Conservation (phyloP, 2,888 invertebrate genomes). For the Stegophylla sp. region DNA sequence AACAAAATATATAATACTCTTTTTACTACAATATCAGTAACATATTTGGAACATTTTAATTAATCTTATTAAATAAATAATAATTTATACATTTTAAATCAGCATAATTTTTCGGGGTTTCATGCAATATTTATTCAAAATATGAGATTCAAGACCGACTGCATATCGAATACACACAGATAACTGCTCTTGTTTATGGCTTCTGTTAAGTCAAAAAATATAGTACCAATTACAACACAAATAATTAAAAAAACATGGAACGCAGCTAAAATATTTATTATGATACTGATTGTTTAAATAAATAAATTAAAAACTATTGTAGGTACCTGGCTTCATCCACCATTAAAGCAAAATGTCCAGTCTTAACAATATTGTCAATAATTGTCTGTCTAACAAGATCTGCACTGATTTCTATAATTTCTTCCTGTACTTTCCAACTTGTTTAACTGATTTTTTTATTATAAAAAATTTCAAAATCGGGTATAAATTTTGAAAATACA, state of each 20-base stretch:
- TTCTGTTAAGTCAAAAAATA: no score
- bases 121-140: no score
- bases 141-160: no score
- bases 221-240: background rate
- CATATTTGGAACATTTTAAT: no score
- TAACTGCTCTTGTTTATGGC: no score
- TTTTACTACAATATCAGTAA: no score
- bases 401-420: slow-evolving; percentile 11
- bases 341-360: slow-evolving; percentile 12
- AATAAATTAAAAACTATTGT: slow-evolving; percentile 2
- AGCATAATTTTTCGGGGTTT: no score
- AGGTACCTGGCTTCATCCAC: background rate
- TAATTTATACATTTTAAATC: no score
- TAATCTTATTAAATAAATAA: no score
- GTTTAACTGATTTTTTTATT: background rate
- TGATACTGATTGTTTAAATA: background rate
- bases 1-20: no score
- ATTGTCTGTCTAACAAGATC: slow-evolving; percentile 5
- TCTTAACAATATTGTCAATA: slow-evolving; percentile 13
- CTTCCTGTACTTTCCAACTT: slow-evolving; percentile 2
- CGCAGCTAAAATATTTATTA: no score
- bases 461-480: background rate
- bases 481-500: slow-evolving; percentile 11
- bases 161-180: no score
- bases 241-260: background rate